Base-by-base conservation (phyloP, 2,888 invertebrate species). In the Autographa gamma region DNA sequence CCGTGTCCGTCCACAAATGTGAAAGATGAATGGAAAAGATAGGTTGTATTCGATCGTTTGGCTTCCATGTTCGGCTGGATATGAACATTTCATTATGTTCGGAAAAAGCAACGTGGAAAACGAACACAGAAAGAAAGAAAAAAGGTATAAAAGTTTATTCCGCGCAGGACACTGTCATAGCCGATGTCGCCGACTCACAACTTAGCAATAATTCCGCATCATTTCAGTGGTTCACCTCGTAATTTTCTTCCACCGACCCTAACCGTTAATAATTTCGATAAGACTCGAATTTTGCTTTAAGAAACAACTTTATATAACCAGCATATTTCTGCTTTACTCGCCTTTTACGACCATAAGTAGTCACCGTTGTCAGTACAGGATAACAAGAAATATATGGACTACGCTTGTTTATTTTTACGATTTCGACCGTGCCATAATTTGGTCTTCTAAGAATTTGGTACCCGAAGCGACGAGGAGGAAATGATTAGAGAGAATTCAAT, bases 201-300 rank as follows among this genome's bases (percentile, higher is more conserved):
- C 56, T 70, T 74, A 68, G 71, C 80, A 74, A 80, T 65, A 68
- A 71, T 72, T 71, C 71, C 67, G 69, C 67, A 62, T 71, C 67
- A 71, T 72, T 82, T 66, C 43, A 60, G 41, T 68, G 66, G 48
- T 61, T 80, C 69, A 71, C 52, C 69, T 43, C n/a, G 38, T 38
- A 65, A 65, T 66, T 69, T 32, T 60, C 52, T 52, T 73, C 54
- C 19, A 48, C 70, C 19, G 61, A 70, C 32, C 69, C 54, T 60
- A 68, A 56, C 31, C 54, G 38, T 63, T 32, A 63, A 54, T 64
- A 38, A 64, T 56, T 56, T 64, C 38, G 56, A 64, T 64, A 64
- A 56, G 18, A 25, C 54, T 56, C 25, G 54, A 56, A 56, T 56
- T 56, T 56, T 48, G 48, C 48, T 48, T 48, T 59, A 58, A n/a